Conservation (phyloP, 2,888 invertebrate species). For the Balanococcus diminutus region DNA sequence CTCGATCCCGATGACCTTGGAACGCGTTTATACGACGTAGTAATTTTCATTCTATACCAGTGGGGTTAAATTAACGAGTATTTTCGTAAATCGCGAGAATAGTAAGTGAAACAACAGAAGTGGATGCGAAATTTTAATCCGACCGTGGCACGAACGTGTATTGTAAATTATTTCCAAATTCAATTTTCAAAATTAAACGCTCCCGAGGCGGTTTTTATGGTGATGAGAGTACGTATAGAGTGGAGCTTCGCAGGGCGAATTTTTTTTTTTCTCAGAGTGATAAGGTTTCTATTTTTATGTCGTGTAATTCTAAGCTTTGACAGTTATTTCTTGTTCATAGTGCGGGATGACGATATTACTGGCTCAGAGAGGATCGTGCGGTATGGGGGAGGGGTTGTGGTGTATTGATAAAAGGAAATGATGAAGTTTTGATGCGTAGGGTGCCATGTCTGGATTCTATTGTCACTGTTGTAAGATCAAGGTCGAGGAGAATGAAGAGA, state of each 20-base stretch:
- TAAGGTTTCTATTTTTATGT: background rate
- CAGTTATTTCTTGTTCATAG: background rate
- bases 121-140: background rate
- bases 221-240: background rate
- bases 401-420: too few species aligned
- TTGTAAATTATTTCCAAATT: slow-evolving; percentile 23
- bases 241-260: background rate
- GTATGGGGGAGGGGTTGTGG: too few species aligned
- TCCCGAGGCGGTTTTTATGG: background rate
- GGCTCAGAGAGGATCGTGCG: too few species aligned
- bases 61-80: background rate
- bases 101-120: background rate
- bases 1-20: background rate
- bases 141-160: background rate
- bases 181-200: slow-evolving; percentile 27
- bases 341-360: background rate
- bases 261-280: background rate
- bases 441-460: too few species aligned
- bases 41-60: background rate
- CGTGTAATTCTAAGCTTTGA: background rate
- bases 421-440: too few species aligned
- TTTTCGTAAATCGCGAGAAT: background rate
- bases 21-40: background rate
- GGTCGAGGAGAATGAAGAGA: too few species aligned
- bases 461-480: too few species aligned